Evolutionary conservation across 2,888 invertebrate genomes (phyloP), one percentile per base, ranked within the genome.

Genomic region (Brenthis daphne): DNA sequence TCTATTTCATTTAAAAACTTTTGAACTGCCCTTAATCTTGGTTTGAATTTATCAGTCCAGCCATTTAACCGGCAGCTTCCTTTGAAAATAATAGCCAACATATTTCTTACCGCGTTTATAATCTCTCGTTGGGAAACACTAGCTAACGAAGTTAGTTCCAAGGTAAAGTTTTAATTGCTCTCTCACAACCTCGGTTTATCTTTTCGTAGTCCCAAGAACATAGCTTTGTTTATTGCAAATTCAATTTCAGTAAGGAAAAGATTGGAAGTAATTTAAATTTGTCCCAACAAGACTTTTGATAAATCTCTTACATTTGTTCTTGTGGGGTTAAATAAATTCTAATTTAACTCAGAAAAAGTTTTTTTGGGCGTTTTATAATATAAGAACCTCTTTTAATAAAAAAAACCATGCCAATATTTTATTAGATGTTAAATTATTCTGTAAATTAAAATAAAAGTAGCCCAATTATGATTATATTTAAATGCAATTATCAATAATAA

Each of bases 81-180:
- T 84, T 83, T 82, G 83, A 86, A 85, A 85, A 84, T 84, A 83
- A 84, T 80, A 76, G 80, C 81, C 77, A 80, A 86, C 84, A 88
- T 88, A 89, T 89, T 88, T 88, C 86, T 83, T 80, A 74, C 79
- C 80, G 77, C 83, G 83, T 81, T 85, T 84, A 87, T 87, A 86
- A 87, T 84, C 83, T 81, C 79, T 82, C 79, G 74, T 71, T 54
- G 81, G 76, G 82, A 81, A 87, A 87, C 87, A 87, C 87, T 87
- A 87, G 85, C 85, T 87, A 90, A 92, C 90, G 85, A 90, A 90
- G 82, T 90, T 89, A 88, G 88, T 89, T 88, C 82, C 83, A 85
- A 90, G 89, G 87, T 91, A 90, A 92, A 92, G 88, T 92, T 92
- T 92, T 92, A 92, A 92, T 92, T 92, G 92, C 90, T 88, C 86